These are phyloP conservation scores for Euzophera pinguis DNA, from an alignment of 2,888 invertebrate genomes.

Conservation along the genomic window DNA sequence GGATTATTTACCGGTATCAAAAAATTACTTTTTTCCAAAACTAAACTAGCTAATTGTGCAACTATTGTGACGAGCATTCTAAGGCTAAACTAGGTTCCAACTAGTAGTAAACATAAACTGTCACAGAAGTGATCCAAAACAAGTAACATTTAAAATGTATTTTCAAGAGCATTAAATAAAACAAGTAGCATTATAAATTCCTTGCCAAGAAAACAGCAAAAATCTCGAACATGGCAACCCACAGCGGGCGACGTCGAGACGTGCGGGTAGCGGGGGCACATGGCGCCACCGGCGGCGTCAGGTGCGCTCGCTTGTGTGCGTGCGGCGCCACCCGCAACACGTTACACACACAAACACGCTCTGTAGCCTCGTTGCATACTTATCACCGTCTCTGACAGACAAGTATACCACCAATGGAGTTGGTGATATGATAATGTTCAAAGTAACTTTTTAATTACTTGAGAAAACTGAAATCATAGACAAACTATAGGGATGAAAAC, in stretches of 20 bases:
- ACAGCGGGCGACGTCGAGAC: conserved; percentile 26
- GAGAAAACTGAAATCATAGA: no score
- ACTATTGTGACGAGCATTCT: no score
- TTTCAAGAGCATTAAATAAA: not conserved
- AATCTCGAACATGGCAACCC: conserved; percentile 34
- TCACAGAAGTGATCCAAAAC: no score
- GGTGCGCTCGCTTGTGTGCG: conserved; percentile 73
- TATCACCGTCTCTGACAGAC: conserved; percentile 15
- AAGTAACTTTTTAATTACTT: no score
- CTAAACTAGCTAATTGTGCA: no score
- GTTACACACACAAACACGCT: conserved; percentile 25
- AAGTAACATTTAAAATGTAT: no score
- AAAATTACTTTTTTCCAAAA: no score
- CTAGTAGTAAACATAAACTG: no score
- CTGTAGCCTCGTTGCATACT: conserved; percentile 10
- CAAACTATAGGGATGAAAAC: no score
- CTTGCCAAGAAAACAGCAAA: conserved; percentile 25
- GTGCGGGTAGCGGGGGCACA: conserved; percentile 34
- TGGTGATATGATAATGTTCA: no score
- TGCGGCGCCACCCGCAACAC: conserved; percentile 65
- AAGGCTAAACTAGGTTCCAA: no score
- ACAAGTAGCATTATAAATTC: not conserved
- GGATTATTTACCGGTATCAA: no score
- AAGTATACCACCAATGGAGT: conserved; percentile 8
- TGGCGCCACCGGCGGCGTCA: conserved; percentile 77